Conservation (phyloP, 1,140 invertebrate species). For the Panagrolaimus sp. region DNA sequence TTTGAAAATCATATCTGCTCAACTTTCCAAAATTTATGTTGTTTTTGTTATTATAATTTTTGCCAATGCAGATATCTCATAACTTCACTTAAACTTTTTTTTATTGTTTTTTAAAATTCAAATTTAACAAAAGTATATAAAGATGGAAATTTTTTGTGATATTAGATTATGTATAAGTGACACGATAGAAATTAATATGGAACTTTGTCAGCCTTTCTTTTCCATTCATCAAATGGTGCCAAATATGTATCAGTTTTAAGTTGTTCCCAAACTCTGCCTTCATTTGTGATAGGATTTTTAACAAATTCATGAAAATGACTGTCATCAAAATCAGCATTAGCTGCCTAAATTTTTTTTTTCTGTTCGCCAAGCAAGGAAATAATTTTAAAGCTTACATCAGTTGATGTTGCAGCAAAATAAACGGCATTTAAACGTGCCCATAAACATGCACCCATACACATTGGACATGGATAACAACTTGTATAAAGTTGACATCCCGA, state of each 20-base stretch:
- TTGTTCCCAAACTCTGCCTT: not conserved
- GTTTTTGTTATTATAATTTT: too few species aligned
- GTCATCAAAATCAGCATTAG: slow-evolving; percentile 4
- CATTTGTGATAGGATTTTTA: not conserved
- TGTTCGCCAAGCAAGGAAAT: not conserved
- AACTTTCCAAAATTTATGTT: too few species aligned
- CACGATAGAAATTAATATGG: not conserved
- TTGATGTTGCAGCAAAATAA: slow-evolving; percentile 52
- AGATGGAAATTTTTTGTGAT: too few species aligned
- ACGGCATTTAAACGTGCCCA: slow-evolving; percentile 52
- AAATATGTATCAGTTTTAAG: not conserved
- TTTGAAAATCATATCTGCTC: too few species aligned
- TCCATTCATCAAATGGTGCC: not conserved
- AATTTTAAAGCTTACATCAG: slow-evolving; percentile 29
- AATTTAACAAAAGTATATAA: too few species aligned
- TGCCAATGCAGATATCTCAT: too few species aligned
- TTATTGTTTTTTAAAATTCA: too few species aligned
- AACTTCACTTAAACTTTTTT: too few species aligned
- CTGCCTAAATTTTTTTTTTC: not conserved
- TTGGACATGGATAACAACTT: slow-evolving; percentile 57
- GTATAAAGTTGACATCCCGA: slow-evolving; percentile 52
- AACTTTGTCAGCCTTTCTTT: not conserved
- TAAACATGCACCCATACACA: slow-evolving; percentile 56
- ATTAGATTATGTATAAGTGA: too few species aligned
- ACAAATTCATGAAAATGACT: not conserved